Evolutionary conservation across 1,140 invertebrate species (phyloP), one percentile per base, ranked within the genome.

Genomic region (Drosophila mauritiana): DNA sequence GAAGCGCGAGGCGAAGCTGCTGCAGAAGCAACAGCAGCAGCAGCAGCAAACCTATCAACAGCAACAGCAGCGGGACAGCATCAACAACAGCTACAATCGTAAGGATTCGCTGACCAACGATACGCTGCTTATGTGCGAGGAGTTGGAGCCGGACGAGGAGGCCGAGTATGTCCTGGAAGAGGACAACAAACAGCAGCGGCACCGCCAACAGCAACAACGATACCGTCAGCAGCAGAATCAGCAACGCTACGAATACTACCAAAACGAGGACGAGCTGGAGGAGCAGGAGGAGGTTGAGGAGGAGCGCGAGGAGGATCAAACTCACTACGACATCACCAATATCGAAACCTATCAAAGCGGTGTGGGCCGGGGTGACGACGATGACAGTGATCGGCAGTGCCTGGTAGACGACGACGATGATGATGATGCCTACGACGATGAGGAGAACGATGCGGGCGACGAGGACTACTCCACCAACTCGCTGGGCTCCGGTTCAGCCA

Each of bases 271-370:
- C 10, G 85, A 90, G 25, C 73, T 88, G 46, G 83, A 58, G 36
- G 77, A 70, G 15, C 68, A 89, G 34, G 84, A 63, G 27, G 76
- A 78, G 42, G 78, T 61, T 25, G 80, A 80, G 63, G 82, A 84
- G n/a, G 90, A 91, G 42, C 82, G 91, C 7, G 90, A 91, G 52
- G 90, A 91, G 57, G 90, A 91, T 80, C 90, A 91, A 74, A 91
- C 90, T 3, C 80, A 91, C 51, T 91, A 91, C 25, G 90, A 91
- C 57, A 91, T 91, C 57, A 91, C 90, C 49, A 91, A 91, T 62
- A 91, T 91, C n/a, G 90, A 91, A 25, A 91, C 90, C 10, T 91
- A 91, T 22, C 91, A 91, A 43, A 91, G 90, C 43, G 90, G 90
- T 0, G 6, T 78, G 34, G 59, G 77, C 3, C 81, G 88, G 7